A percentile compares a stretch with the other conserved stretches of the same genome.
Conservation (phyloP, 2,888 invertebrate genomes). For the Aproaerema taeniolella region DNA sequence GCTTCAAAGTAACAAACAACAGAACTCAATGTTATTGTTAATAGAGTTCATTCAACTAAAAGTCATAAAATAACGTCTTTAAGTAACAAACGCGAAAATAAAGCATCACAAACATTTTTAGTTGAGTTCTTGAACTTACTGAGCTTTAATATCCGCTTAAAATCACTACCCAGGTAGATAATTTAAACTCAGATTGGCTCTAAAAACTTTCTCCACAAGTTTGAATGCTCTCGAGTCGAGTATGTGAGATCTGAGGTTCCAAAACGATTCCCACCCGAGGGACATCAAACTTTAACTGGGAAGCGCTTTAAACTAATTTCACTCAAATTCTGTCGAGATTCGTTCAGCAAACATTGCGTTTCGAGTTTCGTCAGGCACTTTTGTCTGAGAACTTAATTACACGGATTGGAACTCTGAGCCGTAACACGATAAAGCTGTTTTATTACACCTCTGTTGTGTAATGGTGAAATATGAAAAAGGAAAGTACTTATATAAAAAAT, state of each 20-base stretch:
- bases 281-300: conserved; percentile 34
- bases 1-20: too few relatives aligned
- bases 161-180: conserved; percentile 10
- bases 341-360: conserved; percentile 19
- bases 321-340: conserved; percentile 33
- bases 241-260: conserved; percentile 34
- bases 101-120: too few relatives aligned
- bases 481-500: too few relatives aligned
- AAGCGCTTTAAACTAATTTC: conserved; percentile 52
- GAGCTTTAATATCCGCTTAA: conserved; percentile 4
- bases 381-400: conserved; percentile 14
- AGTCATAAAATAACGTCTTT: too few relatives aligned
- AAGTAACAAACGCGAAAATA: too few relatives aligned
- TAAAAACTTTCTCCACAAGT: conserved; percentile 24
- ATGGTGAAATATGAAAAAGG: too few relatives aligned
- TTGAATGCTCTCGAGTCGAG: conserved; percentile 31
- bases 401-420: conserved; percentile 1
- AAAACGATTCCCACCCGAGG: conserved; percentile 39
- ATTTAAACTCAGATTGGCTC: conserved; percentile 14
- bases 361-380: conserved; percentile 13
- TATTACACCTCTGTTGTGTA: conserved; percentile 8
- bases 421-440: conserved; percentile 1
- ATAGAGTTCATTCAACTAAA: too few relatives aligned
- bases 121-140: too few relatives aligned
- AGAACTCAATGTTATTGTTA: too few relatives aligned